Evolutionary conservation across 2,113 vertebrate species (phyloP).

Genomic region (Todiramphus chloris): DNA sequence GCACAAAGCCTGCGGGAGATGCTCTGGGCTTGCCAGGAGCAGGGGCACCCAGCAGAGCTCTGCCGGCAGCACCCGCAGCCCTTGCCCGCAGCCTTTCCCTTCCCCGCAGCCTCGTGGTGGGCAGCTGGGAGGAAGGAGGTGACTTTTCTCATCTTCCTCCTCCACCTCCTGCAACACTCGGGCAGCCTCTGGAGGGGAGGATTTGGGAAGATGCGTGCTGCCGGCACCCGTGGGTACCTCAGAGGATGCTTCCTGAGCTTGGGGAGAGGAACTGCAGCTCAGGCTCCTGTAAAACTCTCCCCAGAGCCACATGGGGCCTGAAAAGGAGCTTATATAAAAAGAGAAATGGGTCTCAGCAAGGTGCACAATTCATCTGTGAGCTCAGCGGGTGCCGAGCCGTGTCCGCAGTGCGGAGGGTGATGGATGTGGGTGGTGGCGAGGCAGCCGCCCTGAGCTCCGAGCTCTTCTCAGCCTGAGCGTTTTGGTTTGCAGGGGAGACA

Average conservation of each 20-base stretch:
- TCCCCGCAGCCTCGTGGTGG: background rate
- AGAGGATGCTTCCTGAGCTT: background rate
- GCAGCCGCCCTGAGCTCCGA: fast-evolving
- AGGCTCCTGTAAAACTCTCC: background rate
- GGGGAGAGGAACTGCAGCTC: background rate
- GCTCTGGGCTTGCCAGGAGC: background rate
- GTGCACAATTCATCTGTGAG: background rate
- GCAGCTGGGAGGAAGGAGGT: background rate
- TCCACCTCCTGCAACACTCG: background rate
- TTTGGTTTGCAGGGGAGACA: background rate
- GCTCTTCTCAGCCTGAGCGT: background rate
- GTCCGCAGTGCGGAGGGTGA: fast-evolving
- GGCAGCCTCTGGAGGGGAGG: background rate
- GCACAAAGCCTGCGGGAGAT: fast-evolving
- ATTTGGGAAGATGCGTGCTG: background rate
- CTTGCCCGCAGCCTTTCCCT: background rate
- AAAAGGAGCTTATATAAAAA: background rate
- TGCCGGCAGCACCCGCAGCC: background rate
- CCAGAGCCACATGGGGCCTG: background rate
- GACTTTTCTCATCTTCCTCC: background rate
- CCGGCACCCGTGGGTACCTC: background rate
- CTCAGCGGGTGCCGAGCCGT: background rate
- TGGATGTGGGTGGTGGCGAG: background rate
- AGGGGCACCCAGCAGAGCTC: fast-evolving
- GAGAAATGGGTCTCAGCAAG: background rate